These are phyloP conservation scores for Clostera curtula DNA, from an alignment of 2,888 invertebrate genomes.

Conservation along the genomic window DNA sequence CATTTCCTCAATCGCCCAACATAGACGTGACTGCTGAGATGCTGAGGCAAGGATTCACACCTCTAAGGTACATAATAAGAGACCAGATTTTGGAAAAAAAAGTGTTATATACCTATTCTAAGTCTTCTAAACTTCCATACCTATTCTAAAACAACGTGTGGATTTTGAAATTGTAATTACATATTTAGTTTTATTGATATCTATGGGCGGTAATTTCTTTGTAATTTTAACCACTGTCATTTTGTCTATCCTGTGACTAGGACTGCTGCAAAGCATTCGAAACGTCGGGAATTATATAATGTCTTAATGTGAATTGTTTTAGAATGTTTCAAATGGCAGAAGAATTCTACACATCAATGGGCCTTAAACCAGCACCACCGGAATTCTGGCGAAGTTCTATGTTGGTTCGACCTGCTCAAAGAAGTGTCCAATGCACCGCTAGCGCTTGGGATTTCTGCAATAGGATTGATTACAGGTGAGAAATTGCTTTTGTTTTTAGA, in stretches of 20 bases:
- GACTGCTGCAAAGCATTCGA: no score
- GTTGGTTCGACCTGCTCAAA: conserved; percentile 82
- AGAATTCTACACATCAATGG: conserved; percentile 87
- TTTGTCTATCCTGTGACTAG: no score
- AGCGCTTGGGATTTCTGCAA: conserved; percentile 93
- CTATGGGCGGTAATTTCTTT: no score
- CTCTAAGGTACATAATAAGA: conserved; percentile 72
- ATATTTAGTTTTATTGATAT: no score
- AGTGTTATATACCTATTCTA: no score
- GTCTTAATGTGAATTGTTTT: conserved; percentile 18
- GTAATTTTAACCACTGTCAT: no score
- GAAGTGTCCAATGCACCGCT: conserved; percentile 82
- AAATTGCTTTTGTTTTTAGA: background rate
- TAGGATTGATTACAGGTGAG: conserved; percentile 85
- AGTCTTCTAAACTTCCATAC: no score
- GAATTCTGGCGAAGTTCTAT: conserved; percentile 91
- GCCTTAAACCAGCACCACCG: conserved; percentile 85
- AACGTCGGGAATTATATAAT: no score
- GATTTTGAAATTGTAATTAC: no score
- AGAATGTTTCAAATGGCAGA: conserved; percentile 89
- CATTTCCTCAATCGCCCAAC: conserved; percentile 81
- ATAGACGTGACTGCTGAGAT: conserved; percentile 87
- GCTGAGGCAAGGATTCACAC: conserved; percentile 82
- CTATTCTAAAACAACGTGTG: no score
- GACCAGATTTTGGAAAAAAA: no score